These are phyloP conservation scores for Plodia interpunctella DNA, from an alignment of 1,140 invertebrate species.

Conservation along the genomic window DNA sequence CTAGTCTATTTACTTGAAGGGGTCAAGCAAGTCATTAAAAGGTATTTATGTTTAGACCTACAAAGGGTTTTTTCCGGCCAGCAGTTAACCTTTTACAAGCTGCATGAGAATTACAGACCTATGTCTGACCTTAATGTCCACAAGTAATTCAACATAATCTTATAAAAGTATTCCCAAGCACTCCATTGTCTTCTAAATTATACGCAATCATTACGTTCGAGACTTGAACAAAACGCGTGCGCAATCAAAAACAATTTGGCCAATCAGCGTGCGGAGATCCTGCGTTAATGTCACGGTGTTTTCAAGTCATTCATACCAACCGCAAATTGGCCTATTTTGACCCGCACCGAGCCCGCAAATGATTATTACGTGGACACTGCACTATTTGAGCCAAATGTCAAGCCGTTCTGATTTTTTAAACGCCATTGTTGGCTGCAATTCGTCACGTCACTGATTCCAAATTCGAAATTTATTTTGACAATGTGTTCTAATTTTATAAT, in stretches of 20 bases:
- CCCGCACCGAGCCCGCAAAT: slow-evolving; percentile 24
- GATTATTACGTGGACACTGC: slow-evolving; percentile 24
- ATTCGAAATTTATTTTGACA: slow-evolving; percentile 29
- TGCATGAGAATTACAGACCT: not conserved
- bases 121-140: not conserved
- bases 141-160: not conserved
- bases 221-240: slow-evolving; percentile 25
- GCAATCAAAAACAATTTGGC: slow-evolving; percentile 60
- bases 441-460: slow-evolving; percentile 10
- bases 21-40: too few species aligned
- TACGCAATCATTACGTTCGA: slow-evolving; percentile 19
- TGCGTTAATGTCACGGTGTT: slow-evolving; percentile 47
- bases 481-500: slow-evolving; percentile 58
- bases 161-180: slow-evolving; percentile 16
- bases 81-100: not conserved
- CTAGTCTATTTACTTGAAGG: too few species aligned
- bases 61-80: too few species aligned
- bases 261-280: slow-evolving; percentile 41
- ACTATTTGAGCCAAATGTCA: slow-evolving; percentile 52
- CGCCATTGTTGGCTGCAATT: slow-evolving; percentile 10
- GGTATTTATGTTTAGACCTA: too few species aligned
- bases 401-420: slow-evolving; percentile 40
- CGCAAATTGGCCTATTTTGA: slow-evolving; percentile 53
- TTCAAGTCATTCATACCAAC: slow-evolving; percentile 33
- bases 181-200: slow-evolving; percentile 21